Percentiles rank a stretch among this genome's conserved stretches.
These are phyloP conservation scores for Diadema setosum DNA, from an alignment of 35 echinoderm and acorn worm genomes.

Conservation along the genomic window DNA sequence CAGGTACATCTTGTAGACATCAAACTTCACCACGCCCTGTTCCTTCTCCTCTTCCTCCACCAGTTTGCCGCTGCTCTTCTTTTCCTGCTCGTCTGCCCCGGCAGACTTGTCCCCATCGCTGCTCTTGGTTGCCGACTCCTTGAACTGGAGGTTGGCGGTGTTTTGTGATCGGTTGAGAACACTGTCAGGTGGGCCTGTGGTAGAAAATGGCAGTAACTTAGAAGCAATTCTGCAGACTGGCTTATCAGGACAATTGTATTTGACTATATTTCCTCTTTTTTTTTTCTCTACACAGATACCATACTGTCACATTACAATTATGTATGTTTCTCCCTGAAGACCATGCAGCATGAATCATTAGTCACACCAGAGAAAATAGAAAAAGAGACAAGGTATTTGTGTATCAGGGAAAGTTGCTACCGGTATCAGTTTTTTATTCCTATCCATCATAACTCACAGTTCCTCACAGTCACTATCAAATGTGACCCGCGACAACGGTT, in stretches of 20 bases:
- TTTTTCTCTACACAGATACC: too few species aligned
- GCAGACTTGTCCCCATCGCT: not conserved
- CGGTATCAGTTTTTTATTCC: too few species aligned
- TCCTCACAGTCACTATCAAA: too few species aligned
- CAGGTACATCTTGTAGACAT: conserved; percentile 91
- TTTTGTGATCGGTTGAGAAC: not conserved
- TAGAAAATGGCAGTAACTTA: not conserved
- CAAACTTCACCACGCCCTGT: conserved; percentile 76
- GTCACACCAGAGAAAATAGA: too few species aligned
- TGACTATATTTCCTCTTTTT: not conserved
- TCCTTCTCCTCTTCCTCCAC: conserved; percentile 90
- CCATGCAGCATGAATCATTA: too few species aligned
- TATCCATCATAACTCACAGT: too few species aligned
- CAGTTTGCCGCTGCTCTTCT: not conserved
- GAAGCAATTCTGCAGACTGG: not conserved
- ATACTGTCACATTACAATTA: too few species aligned
- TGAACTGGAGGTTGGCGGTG: not conserved
- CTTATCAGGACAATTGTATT: not conserved
- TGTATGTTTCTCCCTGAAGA: too few species aligned
- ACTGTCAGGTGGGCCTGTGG: not conserved
- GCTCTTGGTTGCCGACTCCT: not conserved
- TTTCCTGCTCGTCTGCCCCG: not conserved
- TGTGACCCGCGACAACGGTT: too few species aligned
- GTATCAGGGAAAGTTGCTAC: too few species aligned
- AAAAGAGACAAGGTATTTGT: too few species aligned